phyloP scores from a whole-genome alignment of 2,797 vertebrate species.

The Mormyrops boulengeri region DNA sequence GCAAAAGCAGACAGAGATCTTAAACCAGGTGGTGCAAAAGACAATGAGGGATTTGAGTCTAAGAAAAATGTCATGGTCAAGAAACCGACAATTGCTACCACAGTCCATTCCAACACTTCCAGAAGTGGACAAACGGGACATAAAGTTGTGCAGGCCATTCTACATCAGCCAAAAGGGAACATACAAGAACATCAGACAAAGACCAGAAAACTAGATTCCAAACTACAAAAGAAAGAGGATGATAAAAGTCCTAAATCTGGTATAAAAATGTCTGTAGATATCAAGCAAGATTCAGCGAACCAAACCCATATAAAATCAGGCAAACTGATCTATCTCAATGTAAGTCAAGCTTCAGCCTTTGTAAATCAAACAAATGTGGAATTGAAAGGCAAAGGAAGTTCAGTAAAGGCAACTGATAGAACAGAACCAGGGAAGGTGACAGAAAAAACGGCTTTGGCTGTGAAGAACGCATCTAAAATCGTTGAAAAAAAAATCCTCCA shows the following conservation, averaged over 20 bases:
- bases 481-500: constrained; percentile 34
- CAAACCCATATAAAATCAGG: constrained; percentile 39
- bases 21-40: constrained; percentile 8
- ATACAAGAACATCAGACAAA: constrained; percentile 47
- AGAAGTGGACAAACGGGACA: constrained; percentile 5
- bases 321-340: constrained; percentile 46
- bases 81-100: constrained; percentile 38
- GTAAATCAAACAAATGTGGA: constrained; percentile 43
- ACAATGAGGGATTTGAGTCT: constrained; percentile 35
- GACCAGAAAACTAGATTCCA: constrained; percentile 38
- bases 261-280: constrained; percentile 26
- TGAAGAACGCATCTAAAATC: constrained; percentile 43
- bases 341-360: constrained; percentile 35
- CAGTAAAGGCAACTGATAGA: constrained; percentile 42
- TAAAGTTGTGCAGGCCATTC: constrained; percentile 40
- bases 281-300: constrained; percentile 33
- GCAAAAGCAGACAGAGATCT: constrained; percentile 23
- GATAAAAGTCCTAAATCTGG: constrained; percentile 39
- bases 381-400: constrained; percentile 36
- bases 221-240: constrained; percentile 18
- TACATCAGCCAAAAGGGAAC: constrained; percentile 40
- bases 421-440: constrained; percentile 40
- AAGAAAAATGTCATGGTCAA: constrained; percentile 31
- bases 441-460: constrained; percentile 38
- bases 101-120: constrained; percentile 22